These are phyloP conservation scores for Syrrhaptes paradoxus DNA, from an alignment of 2,113 vertebrate species.

Conservation along the genomic window DNA sequence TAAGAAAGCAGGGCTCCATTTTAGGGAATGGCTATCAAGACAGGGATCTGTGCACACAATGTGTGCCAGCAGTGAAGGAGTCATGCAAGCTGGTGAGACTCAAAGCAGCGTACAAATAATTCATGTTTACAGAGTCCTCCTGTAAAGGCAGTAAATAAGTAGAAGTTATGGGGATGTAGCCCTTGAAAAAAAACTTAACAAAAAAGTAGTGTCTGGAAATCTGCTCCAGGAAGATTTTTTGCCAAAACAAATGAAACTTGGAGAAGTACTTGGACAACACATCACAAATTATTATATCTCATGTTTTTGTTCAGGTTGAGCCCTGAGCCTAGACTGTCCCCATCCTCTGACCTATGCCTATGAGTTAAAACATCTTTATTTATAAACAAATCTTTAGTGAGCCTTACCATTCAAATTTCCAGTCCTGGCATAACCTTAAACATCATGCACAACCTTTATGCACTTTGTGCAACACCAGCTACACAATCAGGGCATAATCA, in stretches of 20 bases:
- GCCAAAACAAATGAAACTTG: background rate
- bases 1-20: background rate
- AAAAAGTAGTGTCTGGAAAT: background rate
- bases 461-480: background rate
- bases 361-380: background rate
- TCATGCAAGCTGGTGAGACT: background rate
- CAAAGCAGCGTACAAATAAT: background rate
- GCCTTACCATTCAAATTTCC: background rate
- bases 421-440: background rate
- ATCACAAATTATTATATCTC: fast-evolving
- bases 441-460: fast-evolving
- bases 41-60: background rate
- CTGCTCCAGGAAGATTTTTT: background rate
- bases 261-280: background rate
- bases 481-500: background rate
- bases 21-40: background rate
- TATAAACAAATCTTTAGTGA: background rate
- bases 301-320: background rate
- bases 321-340: background rate
- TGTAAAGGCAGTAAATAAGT: background rate
- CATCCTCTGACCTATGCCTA: background rate
- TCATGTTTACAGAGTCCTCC: background rate
- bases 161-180: background rate
- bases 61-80: background rate
- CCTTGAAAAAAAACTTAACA: background rate